These are phyloP conservation scores for Malurus leucopterus DNA, from an alignment of 2,797 vertebrate species.

Conservation along the genomic window DNA sequence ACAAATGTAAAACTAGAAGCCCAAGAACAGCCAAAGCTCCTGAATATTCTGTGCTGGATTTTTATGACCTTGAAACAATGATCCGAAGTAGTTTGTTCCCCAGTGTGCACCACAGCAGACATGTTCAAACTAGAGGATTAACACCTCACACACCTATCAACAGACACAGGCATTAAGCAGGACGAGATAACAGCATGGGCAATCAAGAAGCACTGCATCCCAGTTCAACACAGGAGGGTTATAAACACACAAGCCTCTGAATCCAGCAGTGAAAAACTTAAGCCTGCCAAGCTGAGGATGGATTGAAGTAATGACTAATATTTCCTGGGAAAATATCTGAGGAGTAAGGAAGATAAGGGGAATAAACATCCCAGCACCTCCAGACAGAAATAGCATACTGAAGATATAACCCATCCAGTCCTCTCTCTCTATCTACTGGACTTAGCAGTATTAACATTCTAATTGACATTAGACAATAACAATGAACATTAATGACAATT, in stretches of 20 bases:
- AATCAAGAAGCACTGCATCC: constrained; percentile 54
- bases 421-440: not conserved
- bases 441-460: constrained; percentile 9
- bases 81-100: constrained; percentile 16
- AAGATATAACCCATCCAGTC: not conserved
- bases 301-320: constrained; percentile 62
- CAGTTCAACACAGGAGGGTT: constrained; percentile 53
- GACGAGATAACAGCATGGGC: constrained; percentile 64
- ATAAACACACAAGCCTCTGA: constrained; percentile 56
- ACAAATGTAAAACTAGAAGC: not conserved
- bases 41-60: constrained; percentile 16
- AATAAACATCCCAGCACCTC: constrained; percentile 47
- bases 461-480: constrained; percentile 5
- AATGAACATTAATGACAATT: constrained; percentile 11
- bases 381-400: constrained; percentile 6
- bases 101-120: constrained; percentile 1
- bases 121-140: constrained; percentile 56
- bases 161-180: constrained; percentile 56
- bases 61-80: constrained; percentile 59
- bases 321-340: constrained; percentile 42
- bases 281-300: constrained; percentile 54
- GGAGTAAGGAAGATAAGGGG: constrained; percentile 40
- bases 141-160: constrained; percentile 66
- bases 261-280: constrained; percentile 53
- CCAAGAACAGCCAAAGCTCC: not conserved